Percentiles rank a stretch among this genome's conserved stretches.
Conservation (phyloP, 2,797 vertebrate species). For the Nannoperca obscura region DNA sequence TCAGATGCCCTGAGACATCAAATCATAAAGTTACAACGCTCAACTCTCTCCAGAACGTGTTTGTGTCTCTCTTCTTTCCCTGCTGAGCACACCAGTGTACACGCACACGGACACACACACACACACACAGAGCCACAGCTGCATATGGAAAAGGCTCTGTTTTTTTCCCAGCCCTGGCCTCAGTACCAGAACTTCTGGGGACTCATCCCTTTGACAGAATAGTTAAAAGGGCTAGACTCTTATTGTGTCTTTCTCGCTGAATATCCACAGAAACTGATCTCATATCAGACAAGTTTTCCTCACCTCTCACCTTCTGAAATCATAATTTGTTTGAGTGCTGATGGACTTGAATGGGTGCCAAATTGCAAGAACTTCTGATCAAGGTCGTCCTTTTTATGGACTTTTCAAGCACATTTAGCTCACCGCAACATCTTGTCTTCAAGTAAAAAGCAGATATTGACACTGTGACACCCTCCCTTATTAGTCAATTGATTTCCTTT, state of each 20-base stretch:
- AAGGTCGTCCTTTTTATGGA: constrained; percentile 7
- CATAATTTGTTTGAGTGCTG: background rate
- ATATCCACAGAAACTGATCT: constrained; percentile 20
- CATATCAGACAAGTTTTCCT: background rate
- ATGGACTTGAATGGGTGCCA: background rate
- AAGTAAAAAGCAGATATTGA: constrained; percentile 55
- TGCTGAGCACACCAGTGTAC: constrained; percentile 14
- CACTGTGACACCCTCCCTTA: constrained; percentile 66
- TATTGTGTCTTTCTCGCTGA: constrained; percentile 26
- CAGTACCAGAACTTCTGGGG: constrained; percentile 39
- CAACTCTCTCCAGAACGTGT: constrained; percentile 38
- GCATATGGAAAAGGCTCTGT: constrained; percentile 33
- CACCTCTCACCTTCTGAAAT: background rate
- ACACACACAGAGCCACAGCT: constrained; percentile 23
- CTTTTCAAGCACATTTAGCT: background rate
- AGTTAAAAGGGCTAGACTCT: constrained; percentile 40
- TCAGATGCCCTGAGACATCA: constrained; percentile 69
- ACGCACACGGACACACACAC: constrained; percentile 19
- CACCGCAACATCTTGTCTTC: background rate
- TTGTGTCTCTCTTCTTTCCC: constrained; percentile 16
- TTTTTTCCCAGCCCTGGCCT: constrained; percentile 32
- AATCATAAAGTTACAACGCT: constrained; percentile 59
- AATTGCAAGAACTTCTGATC: background rate
- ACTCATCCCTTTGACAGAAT: constrained; percentile 25
- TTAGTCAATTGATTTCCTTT: constrained; percentile 79